phyloP scores from a whole-genome alignment of 2,888 invertebrate species.

The Dilophus febrilis region DNA sequence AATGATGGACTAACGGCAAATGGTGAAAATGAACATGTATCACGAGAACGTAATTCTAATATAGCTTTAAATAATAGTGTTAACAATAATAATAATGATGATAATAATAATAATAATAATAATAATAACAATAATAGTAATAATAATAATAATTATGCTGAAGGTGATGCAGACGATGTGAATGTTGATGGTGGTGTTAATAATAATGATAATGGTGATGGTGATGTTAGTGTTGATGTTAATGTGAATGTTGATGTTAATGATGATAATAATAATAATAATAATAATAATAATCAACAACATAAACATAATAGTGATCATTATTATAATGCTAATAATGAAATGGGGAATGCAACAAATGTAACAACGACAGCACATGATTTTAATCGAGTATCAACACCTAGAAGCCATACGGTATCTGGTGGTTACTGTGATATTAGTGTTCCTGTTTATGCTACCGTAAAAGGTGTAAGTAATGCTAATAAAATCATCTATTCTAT shows the following conservation, averaged over 20 bases:
- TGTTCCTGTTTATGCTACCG: constrained; percentile 89
- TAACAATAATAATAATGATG: constrained; percentile 12
- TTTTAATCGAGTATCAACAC: constrained; percentile 8
- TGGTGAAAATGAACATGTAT: constrained; percentile 26
- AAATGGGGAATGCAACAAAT: constrained; percentile 27
- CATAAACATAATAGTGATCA: too few species aligned
- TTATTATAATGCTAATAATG: too few species aligned
- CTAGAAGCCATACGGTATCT: constrained; percentile 33
- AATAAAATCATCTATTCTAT: background rate
- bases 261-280: too few species aligned
- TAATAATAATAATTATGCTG: too few species aligned
- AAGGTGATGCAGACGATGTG: too few species aligned
- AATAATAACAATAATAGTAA: too few species aligned
- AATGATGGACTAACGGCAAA: constrained; percentile 37
- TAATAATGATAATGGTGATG: too few species aligned
- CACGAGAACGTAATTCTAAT: constrained; percentile 13
- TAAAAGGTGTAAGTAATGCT: constrained; percentile 72
- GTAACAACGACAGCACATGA: constrained; percentile 5
- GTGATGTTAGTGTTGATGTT: too few species aligned
- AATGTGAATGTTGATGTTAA: too few species aligned
- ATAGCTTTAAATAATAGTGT: constrained; percentile 32
- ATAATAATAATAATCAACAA: too few species aligned
- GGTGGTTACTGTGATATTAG: constrained; percentile 80
- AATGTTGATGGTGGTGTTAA: too few species aligned
- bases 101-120: too few species aligned